phyloP scores from a whole-genome alignment of 2,113 vertebrate genomes.

The Illadopsis cleaveri region DNA sequence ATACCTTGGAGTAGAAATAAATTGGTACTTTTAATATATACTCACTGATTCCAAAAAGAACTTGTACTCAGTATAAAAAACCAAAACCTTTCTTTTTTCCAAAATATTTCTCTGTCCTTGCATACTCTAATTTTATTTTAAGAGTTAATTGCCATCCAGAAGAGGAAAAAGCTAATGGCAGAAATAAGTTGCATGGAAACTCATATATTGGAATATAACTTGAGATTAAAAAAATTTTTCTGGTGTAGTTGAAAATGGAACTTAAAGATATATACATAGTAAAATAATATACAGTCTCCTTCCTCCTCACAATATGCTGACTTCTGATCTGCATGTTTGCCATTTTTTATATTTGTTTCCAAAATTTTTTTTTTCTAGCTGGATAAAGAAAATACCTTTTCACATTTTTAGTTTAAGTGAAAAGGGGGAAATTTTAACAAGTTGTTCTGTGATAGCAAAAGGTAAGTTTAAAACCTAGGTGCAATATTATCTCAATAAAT shows the following conservation, averaged over 20 bases:
- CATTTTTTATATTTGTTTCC: neutral
- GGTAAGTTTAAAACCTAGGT: neutral
- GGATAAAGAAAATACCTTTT: neutral
- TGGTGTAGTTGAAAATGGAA: neutral
- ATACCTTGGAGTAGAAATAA: neutral
- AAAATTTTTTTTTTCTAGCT: neutral
- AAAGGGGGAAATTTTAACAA: neutral
- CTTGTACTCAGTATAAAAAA: neutral
- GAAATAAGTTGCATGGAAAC: neutral
- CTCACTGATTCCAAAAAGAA: neutral
- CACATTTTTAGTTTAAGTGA: neutral
- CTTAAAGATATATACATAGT: neutral
- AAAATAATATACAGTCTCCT: neutral
- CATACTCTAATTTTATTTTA: neutral
- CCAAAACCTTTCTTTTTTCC: neutral
- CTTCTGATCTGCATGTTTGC: neutral
- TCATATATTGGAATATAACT: neutral
- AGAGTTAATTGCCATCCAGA: neutral
- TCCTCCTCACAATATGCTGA: neutral
- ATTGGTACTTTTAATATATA: neutral
- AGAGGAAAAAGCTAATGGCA: neutral
- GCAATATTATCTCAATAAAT: neutral
- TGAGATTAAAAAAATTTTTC: neutral
- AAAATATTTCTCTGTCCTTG: neutral
- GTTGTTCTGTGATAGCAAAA: neutral